Percentiles rank a stretch among this genome's conserved stretches.
phyloP scores from a whole-genome alignment of 2,113 vertebrate species.

The Atherinomorus stipes region DNA sequence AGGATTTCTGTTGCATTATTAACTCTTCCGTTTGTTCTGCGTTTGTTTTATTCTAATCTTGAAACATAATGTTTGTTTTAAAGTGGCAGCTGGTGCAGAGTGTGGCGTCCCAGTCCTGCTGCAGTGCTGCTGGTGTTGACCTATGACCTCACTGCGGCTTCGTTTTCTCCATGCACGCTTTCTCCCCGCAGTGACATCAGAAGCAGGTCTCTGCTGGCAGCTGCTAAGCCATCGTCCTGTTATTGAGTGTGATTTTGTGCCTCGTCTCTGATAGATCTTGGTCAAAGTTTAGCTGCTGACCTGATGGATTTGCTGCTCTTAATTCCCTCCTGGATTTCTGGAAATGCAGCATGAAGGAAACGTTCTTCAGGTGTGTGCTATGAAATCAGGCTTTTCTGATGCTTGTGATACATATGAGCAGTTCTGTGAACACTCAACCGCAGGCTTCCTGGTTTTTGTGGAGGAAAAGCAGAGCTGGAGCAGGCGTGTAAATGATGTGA shows the following conservation, averaged over 20 bases:
- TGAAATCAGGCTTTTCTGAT: neutral
- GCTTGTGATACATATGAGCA: too few relatives aligned
- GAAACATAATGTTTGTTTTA: constrained; percentile 13
- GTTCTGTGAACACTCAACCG: constrained; percentile 23
- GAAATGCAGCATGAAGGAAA: neutral
- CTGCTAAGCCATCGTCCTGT: constrained; percentile 32
- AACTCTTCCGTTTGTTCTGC: constrained; percentile 27
- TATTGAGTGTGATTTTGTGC: constrained; percentile 43
- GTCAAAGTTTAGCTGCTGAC: constrained; percentile 6
- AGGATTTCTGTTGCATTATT: constrained; percentile 38
- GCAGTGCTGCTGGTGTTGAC: constrained; percentile 21
- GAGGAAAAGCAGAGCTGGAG: constrained; percentile 12
- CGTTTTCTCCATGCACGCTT: constrained; percentile 40
- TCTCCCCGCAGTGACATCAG: constrained; percentile 18
- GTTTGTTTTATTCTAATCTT: neutral
- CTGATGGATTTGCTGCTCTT: constrained; percentile 23
- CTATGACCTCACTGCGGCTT: constrained; percentile 11
- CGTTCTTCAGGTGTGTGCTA: neutral
- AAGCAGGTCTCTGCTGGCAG: constrained; percentile 13
- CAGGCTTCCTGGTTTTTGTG: constrained; percentile 40
- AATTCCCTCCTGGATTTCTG: neutral
- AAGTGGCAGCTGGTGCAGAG: neutral
- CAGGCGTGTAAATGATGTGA: constrained; percentile 45
- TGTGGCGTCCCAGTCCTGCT: neutral
- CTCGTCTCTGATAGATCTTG: constrained; percentile 7